Conservation (phyloP, 2,888 invertebrate species). For the Leptinotarsa haldemani region DNA sequence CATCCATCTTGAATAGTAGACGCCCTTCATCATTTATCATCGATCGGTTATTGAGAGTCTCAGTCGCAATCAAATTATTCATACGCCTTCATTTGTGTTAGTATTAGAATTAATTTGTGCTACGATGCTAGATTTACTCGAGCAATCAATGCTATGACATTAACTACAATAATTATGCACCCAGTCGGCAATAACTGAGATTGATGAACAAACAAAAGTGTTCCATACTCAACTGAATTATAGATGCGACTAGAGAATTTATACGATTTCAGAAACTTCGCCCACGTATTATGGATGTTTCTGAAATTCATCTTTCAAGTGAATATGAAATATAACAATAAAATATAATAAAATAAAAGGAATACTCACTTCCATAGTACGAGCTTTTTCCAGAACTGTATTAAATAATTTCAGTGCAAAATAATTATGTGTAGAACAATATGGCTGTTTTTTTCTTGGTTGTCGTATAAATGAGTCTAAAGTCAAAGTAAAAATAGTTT, state of each 20-base stretch:
- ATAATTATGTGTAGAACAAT: too few species aligned
- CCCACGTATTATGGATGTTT: too few species aligned
- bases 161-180: neutral
- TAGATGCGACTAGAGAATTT: neutral
- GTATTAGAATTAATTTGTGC: slow-evolving; percentile 4
- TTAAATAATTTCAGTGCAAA: too few species aligned
- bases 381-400: too few species aligned
- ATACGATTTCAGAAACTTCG: neutral
- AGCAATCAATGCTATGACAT: slow-evolving; percentile 4
- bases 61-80: neutral
- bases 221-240: neutral
- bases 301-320: too few species aligned
- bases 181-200: slow-evolving; percentile 5
- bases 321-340: too few species aligned
- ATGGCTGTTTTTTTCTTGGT: too few species aligned
- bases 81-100: neutral
- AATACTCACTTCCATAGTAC: too few species aligned
- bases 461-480: too few species aligned
- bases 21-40: neutral
- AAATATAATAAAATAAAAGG: too few species aligned
- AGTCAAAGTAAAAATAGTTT: too few species aligned
- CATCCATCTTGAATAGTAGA: neutral
- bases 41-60: neutral
- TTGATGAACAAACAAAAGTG: slow-evolving; percentile 1
- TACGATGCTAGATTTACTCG: neutral